Base-by-base conservation (phyloP, 2,888 invertebrate species). In the Clusia tigrina region DNA sequence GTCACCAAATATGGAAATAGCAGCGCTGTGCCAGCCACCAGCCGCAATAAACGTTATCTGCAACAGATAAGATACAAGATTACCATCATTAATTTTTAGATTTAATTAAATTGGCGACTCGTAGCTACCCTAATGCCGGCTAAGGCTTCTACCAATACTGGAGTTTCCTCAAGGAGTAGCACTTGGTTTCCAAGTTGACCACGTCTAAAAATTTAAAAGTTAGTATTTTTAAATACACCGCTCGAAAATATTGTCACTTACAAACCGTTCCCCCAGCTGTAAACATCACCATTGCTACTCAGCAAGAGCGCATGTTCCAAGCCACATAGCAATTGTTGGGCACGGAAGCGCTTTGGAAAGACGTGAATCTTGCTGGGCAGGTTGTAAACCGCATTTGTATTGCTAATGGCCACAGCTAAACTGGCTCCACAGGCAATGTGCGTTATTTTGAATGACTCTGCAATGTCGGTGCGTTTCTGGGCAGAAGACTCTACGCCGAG, bases 11-110 rank as follows among this genome's bases (percentile, higher is more conserved):
- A 88, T 86, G 70, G 93, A 93, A 6, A 95, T 80, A 10, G 91
- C 94, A 57, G 90, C 87, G 59, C 90, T 91, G 81, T 96, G 95
- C 95, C 95, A 96, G 10, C 94, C 94, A 6, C 93, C 94, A 42
- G 92, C 90, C 54, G 90, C 87, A 58, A 96, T 89, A 74, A 87
- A 85, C 0, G 83, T 82, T 61, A 95, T 88, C 83, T 83, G 51
- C 3, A 72, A 67, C 57, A 2, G 58, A 62, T 37, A 58, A 62
- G 62, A 54, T n/a, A 26, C 62, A 59, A 48, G 22, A 26, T 32
- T 6, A 32, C 12, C n/a, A 12, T 32, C 32, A 32, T 32, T 32
- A 9, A 32, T 12, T 32, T 23, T 22, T 9, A 18, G n/a, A 15
- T 9, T 48, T 9, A 48, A 48, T 5, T n/a, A 9, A 32, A 38